Evolutionary conservation across 1,140 invertebrate genomes (phyloP).

Genomic region (Berghia stephanieae): DNA sequence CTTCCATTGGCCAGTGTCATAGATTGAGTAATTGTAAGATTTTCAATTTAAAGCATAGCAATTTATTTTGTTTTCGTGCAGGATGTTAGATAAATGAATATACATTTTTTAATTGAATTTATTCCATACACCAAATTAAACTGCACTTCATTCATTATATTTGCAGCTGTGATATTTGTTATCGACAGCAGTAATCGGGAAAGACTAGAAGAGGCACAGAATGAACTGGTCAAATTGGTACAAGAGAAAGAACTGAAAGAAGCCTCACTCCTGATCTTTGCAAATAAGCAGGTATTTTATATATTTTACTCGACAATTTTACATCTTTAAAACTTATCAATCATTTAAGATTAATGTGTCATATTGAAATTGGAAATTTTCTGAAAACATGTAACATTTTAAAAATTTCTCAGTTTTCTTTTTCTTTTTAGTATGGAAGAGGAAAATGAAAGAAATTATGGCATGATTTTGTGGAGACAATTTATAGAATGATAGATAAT

Average conservation of each 20-base stretch:
- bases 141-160: background rate
- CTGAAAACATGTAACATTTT: background rate
- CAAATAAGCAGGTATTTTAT: conserved; percentile 86
- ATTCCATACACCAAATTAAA: background rate
- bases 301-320: background rate
- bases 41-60: background rate
- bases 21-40: background rate
- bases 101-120: background rate
- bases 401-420: too few species aligned
- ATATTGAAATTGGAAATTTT: background rate
- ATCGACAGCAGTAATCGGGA: conserved; percentile 98
- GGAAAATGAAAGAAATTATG: too few species aligned
- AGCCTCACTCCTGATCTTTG: conserved; percentile 96
- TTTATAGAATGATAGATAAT: too few species aligned
- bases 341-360: background rate
- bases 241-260: conserved; percentile 96
- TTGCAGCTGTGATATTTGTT: conserved; percentile 87
- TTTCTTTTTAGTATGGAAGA: too few species aligned
- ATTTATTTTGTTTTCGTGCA: background rate
- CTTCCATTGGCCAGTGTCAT: too few species aligned
- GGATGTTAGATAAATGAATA: background rate
- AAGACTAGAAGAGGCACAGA: conserved; percentile 93
- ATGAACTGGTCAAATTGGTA: conserved; percentile 81
- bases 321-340: too few species aligned
- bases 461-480: too few species aligned